Conservation (phyloP, 2,113 vertebrate genomes). For the Serinus canaria region DNA sequence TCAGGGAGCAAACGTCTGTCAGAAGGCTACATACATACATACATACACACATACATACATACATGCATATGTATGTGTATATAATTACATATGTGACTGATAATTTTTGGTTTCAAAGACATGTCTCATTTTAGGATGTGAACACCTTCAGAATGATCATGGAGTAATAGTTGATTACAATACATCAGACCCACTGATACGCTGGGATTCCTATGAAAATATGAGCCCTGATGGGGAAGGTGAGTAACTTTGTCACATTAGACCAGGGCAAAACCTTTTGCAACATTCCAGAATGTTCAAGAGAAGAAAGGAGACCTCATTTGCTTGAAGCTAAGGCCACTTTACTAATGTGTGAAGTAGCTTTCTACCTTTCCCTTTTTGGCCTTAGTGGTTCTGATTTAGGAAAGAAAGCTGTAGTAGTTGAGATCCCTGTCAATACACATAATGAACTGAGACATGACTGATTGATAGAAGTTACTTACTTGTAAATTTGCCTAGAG, state of each 20-base stretch:
- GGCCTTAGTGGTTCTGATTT: neutral
- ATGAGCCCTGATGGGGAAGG: conserved; percentile 84
- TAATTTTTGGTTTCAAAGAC: neutral
- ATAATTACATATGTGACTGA: neutral
- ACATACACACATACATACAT: no score
- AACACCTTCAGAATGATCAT: conserved; percentile 81
- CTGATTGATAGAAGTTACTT: neutral
- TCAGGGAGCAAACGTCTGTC: neutral
- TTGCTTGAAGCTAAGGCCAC: neutral
- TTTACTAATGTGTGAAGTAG: neutral
- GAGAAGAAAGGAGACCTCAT: neutral
- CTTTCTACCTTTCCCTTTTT: neutral
- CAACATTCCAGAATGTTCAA: neutral
- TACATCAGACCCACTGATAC: conserved; percentile 83
- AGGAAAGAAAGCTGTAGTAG: neutral
- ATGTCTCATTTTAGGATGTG: conserved; percentile 70
- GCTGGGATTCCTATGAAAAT: conserved; percentile 94
- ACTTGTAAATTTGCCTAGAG: neutral
- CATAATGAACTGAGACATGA: neutral
- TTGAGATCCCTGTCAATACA: neutral
- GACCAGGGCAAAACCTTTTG: neutral
- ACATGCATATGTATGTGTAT: neutral
- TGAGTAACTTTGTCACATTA: conserved; percentile 41
- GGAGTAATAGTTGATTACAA: conserved; percentile 87
- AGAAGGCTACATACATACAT: neutral